phyloP scores from a whole-genome alignment of 1,140 invertebrate genomes.

The Eumeta japonica region DNA sequence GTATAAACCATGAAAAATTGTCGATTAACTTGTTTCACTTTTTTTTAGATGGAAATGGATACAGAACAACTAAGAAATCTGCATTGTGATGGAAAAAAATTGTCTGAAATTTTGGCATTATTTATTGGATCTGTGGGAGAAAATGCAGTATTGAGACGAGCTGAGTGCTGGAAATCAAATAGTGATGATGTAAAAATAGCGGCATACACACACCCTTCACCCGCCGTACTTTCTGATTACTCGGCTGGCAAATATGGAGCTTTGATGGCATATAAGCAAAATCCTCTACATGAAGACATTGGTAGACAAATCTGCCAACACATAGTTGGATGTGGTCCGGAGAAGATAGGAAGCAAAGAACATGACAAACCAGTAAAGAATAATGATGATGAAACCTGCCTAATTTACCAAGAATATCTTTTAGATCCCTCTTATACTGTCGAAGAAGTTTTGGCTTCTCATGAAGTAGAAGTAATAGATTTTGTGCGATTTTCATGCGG shows the following conservation, averaged over 20 bases:
- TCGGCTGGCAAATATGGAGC: constrained; percentile 81
- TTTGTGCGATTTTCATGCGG: constrained; percentile 86
- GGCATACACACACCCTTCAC: constrained; percentile 74
- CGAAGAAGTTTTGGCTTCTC: constrained; percentile 68
- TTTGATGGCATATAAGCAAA: constrained; percentile 67
- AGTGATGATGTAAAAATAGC: constrained; percentile 60
- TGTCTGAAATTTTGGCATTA: constrained; percentile 79
- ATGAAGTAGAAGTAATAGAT: constrained; percentile 72
- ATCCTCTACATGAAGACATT: constrained; percentile 54
- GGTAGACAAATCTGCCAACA: constrained; percentile 83
- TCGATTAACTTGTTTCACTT: neutral
- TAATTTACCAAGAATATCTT: constrained; percentile 88
- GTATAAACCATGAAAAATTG: too few species aligned
- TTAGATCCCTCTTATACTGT: constrained; percentile 73
- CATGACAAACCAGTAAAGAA: constrained; percentile 63
- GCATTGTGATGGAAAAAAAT: constrained; percentile 63
- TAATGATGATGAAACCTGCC: constrained; percentile 68
- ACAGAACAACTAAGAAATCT: constrained; percentile 67
- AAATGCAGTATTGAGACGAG: constrained; percentile 80
- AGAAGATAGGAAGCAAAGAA: constrained; percentile 69
- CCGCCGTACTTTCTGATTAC: constrained; percentile 39
- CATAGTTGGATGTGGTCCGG: constrained; percentile 87
- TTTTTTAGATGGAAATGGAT: constrained; percentile 64
- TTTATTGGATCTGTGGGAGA: constrained; percentile 85
- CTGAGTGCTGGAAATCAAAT: constrained; percentile 68